phyloP scores from a whole-genome alignment of 2,113 vertebrate species.

The Sakesphorus luctuosus region DNA sequence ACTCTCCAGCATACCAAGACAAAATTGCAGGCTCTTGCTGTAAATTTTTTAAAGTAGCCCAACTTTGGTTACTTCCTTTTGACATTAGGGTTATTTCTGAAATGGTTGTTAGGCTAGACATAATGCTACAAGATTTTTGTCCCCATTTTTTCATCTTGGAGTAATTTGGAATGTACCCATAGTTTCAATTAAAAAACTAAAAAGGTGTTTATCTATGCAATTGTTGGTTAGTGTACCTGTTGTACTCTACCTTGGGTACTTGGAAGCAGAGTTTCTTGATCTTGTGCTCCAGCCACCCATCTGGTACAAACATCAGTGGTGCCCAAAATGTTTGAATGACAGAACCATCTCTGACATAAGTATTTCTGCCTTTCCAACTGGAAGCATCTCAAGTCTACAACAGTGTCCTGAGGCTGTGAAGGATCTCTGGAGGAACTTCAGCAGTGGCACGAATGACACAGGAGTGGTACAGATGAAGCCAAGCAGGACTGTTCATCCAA shows the following conservation, averaged over 20 bases:
- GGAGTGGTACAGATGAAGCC: neutral
- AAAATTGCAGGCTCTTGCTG: neutral
- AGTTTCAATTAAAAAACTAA: neutral
- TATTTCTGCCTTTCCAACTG: neutral
- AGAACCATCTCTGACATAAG: neutral
- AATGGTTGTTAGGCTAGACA: neutral
- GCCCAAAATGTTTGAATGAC: neutral
- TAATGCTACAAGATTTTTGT: neutral
- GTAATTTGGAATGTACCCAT: neutral
- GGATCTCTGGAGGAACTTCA: neutral
- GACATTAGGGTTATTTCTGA: neutral
- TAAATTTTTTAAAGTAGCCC: neutral
- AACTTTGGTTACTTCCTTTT: neutral
- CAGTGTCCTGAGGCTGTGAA: neutral
- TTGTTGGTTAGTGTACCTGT: neutral
- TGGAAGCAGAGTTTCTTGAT: neutral
- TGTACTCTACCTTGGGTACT: neutral
- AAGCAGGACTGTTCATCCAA: neutral
- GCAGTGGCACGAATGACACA: neutral
- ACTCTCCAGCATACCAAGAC: neutral
- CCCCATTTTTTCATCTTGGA: neutral
- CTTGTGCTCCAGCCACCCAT: no score
- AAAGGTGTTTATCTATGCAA: neutral
- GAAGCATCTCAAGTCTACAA: neutral
- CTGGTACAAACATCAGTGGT: neutral